Evolutionary conservation across 2,113 vertebrate genomes (phyloP).

Genomic region (Talpa occidentalis): DNA sequence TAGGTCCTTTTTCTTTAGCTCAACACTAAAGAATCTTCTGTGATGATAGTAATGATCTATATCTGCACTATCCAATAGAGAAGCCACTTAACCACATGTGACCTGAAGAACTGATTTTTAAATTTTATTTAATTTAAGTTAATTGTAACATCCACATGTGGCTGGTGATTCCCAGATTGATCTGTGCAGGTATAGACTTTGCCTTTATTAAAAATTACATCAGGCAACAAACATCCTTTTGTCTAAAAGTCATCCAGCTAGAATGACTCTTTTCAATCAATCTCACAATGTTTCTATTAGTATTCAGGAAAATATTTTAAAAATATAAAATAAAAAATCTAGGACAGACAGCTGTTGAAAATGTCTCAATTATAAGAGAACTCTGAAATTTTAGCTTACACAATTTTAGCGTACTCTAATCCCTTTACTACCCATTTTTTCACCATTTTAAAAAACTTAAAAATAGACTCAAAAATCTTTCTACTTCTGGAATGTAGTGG

Average conservation of each 20-base stretch:
- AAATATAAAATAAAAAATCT: neutral
- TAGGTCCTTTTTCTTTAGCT: neutral
- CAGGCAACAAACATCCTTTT: neutral
- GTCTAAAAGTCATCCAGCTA: neutral
- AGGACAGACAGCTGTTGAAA: neutral
- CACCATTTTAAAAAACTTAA: neutral
- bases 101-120: neutral
- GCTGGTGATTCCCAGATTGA: neutral
- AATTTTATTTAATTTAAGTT: neutral
- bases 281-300: neutral
- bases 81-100: neutral
- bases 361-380: neutral
- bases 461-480: slow-evolving; percentile 2
- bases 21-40: neutral
- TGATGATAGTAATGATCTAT: no score
- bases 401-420: neutral
- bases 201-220: neutral
- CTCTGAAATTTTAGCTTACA: neutral
- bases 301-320: slow-evolving; percentile 15
- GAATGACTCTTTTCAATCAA: neutral
- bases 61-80: neutral
- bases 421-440: neutral
- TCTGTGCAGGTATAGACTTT: neutral
- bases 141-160: neutral
- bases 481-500: neutral